Evolutionary conservation across 1,140 invertebrate species (phyloP), one percentile per base, ranked within the genome.

Genomic region (Leptopilina clavipes): DNA sequence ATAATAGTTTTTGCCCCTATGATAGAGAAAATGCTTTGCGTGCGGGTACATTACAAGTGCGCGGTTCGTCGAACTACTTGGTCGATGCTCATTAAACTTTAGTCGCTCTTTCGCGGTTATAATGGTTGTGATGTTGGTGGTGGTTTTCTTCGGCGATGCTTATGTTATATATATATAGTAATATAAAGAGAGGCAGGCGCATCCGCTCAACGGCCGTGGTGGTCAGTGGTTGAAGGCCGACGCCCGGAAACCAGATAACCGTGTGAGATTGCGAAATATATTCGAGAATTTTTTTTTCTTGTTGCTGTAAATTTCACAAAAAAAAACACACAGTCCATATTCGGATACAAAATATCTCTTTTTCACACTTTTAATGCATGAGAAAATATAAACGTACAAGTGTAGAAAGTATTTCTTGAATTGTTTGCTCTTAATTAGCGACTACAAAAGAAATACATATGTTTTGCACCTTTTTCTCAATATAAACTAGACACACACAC

Each of bases 221-320:
- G 77, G 81, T 80, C 79, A 77, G 77, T 48, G 52, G 74, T 59
- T 52, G 45, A 79, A 74, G 65, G 76, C 79, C 56, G 76, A 77
- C 73, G 76, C 78, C 76, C 82, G 82, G 78, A 80, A 83, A 83
- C 77, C 78, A 81, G 80, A 83, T 81, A 81, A 43, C 76, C 75
- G 79, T 80, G 76, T 74, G 76, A 81, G 82, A 83, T 83, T 81
- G 73, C 71, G 71, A 45, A 71, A 74, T 75, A 37, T n/a, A 65
- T 65, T 65, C 19, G 14, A 65, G 3, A 37, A 31, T n/a, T 37
- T 65, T 65, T 37, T 40, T 40, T 40, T 40, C 6, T 31, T 5
- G 37, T 40, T 40, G 37, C 6, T 31, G 6, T 0, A 7, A 65
- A n/a, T 65, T 65, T 37, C 11, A n/a, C 5, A 1, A 31, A 31